Evolutionary conservation across 2,113 vertebrate species (phyloP).

Genomic region (Circaetus cinerascens): DNA sequence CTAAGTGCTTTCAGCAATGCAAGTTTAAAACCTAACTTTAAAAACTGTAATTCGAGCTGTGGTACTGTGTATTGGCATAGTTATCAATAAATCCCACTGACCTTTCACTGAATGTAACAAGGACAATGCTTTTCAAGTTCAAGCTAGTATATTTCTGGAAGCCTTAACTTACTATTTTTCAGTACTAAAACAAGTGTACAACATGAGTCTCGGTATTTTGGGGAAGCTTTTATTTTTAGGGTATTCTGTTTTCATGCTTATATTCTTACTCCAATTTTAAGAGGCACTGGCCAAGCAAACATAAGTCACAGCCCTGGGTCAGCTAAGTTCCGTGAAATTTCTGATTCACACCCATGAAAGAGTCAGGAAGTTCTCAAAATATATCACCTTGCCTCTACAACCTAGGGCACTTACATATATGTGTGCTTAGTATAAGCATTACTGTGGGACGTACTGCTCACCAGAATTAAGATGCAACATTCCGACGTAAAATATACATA

Average conservation of each 20-base stretch:
- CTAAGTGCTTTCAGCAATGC: background rate
- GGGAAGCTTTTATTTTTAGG: background rate
- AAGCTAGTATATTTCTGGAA: background rate
- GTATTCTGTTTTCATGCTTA: background rate
- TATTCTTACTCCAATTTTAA: background rate
- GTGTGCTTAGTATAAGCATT: background rate
- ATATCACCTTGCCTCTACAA: background rate
- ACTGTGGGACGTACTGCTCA: background rate
- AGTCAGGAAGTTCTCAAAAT: background rate
- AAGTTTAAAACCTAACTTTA: background rate
- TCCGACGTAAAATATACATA: background rate
- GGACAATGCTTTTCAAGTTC: background rate
- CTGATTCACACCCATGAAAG: background rate
- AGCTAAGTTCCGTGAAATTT: background rate
- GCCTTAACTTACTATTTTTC: background rate
- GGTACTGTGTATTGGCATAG: background rate
- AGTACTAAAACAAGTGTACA: background rate
- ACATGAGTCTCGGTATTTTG: background rate
- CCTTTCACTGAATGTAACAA: background rate
- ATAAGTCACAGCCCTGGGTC: background rate
- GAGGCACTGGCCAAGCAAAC: background rate
- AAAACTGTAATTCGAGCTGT: background rate
- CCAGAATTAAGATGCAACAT: background rate
- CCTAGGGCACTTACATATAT: fast-evolving
- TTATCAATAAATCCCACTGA: background rate